Percentiles rank a stretch among this genome's conserved stretches.
Conservation (phyloP, 2,113 vertebrate species). For the Euleptes europaea region DNA sequence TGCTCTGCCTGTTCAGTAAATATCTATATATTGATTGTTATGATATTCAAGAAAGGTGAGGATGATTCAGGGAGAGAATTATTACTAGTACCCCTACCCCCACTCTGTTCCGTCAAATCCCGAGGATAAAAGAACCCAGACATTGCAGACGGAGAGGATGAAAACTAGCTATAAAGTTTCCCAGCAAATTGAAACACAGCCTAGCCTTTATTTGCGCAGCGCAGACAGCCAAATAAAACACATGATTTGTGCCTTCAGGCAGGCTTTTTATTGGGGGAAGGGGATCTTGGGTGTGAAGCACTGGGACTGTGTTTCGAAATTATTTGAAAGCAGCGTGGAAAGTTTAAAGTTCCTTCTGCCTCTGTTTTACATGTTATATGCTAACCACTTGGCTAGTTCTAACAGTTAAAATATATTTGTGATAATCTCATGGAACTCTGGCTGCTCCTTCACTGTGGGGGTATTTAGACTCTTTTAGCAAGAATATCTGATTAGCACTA, state of each 20-base stretch:
- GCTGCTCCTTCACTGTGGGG: background rate
- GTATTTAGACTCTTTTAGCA: background rate
- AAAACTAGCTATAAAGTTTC: background rate
- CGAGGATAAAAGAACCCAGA: background rate
- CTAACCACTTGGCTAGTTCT: background rate
- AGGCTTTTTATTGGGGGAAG: background rate
- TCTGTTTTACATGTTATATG: background rate
- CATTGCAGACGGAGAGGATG: background rate
- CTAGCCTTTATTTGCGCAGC: conserved; percentile 14
- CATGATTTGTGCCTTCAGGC: background rate
- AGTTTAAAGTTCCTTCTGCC: background rate
- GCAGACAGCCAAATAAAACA: conserved; percentile 20
- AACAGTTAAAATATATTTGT: background rate
- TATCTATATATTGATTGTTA: background rate
- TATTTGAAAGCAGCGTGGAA: background rate
- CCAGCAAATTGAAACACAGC: conserved; percentile 8
- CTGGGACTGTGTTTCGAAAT: background rate
- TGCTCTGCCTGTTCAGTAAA: background rate
- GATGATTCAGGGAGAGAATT: background rate
- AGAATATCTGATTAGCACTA: background rate
- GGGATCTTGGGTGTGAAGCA: background rate
- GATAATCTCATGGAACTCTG: background rate
- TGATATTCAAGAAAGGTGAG: background rate
- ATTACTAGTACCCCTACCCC: background rate
- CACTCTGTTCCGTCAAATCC: background rate